These are phyloP conservation scores for Antechinus stuartii DNA, from an alignment of 2,113 vertebrate genomes.

Conservation along the genomic window DNA sequence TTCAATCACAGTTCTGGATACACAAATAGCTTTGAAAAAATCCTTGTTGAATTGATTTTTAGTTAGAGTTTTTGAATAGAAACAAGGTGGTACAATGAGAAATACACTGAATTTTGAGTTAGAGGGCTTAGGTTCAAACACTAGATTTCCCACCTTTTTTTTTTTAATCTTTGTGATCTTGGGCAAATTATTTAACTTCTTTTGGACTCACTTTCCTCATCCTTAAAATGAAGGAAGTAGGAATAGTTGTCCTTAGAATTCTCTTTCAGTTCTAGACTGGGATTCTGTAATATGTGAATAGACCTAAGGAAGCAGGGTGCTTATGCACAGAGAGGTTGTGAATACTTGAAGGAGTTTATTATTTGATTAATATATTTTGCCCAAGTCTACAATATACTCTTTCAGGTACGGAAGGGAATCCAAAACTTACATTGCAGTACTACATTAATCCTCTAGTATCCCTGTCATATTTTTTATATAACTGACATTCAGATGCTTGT, in stretches of 20 bases:
- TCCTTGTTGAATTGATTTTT: too few species aligned
- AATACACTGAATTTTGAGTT: neutral
- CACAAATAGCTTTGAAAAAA: neutral
- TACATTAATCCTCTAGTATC: neutral
- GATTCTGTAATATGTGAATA: neutral
- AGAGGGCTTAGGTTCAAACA: neutral
- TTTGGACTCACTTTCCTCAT: neutral
- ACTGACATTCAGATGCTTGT: neutral
- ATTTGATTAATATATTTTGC: neutral
- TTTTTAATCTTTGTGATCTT: neutral
- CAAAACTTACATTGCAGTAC: neutral
- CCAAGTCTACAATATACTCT: neutral
- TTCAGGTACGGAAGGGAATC: neutral
- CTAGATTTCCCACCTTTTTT: neutral
- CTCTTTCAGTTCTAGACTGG: neutral
- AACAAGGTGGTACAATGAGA: neutral
- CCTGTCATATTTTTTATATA: neutral
- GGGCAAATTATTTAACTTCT: neutral
- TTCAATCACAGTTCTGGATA: neutral
- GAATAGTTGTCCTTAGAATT: neutral
- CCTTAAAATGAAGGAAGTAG: neutral
- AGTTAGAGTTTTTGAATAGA: neutral
- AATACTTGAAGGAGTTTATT: neutral
- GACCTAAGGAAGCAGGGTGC: neutral
- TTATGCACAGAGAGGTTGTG: fast-evolving